Conservation (phyloP, 2,113 vertebrate genomes). For the Caranx ignobilis region DNA sequence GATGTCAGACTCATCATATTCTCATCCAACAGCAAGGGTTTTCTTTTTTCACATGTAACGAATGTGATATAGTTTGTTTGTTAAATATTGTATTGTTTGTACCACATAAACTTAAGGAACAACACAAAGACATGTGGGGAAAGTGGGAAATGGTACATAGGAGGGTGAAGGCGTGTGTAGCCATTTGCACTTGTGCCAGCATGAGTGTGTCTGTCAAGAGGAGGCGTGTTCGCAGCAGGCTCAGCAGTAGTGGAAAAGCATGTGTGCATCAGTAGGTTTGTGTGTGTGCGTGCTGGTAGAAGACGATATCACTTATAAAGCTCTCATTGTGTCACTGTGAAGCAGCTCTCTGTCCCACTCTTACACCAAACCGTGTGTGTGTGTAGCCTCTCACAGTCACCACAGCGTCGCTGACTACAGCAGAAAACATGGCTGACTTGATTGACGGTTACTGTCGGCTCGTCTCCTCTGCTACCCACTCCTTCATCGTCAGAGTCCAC, state of each 20-base stretch:
- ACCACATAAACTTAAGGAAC: neutral
- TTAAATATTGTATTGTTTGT: neutral
- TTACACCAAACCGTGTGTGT: constrained; percentile 34
- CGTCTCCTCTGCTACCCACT: constrained; percentile 90
- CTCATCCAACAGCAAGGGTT: neutral
- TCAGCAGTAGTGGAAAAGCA: constrained; percentile 10
- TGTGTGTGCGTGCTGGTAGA: constrained; percentile 58
- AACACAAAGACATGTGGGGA: constrained; percentile 1
- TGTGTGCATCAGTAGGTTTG: constrained; percentile 26
- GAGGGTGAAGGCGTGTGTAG: neutral
- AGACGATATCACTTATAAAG: constrained; percentile 80
- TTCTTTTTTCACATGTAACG: neutral
- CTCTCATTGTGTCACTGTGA: constrained; percentile 83
- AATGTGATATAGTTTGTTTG: neutral
- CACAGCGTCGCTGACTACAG: constrained; percentile 93
- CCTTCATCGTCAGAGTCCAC: constrained; percentile 94
- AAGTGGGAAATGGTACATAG: neutral
- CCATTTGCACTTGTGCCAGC: constrained; percentile 32
- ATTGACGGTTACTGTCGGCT: constrained; percentile 98
- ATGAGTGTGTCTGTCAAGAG: constrained; percentile 26
- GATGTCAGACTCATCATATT: neutral
- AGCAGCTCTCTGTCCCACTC: constrained; percentile 61
- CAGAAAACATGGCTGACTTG: constrained; percentile 99
- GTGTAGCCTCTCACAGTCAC: constrained; percentile 96
- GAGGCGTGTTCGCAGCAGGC: constrained; percentile 18